Evolutionary conservation across 2,888 invertebrate species (phyloP), one percentile per base, ranked within the genome.

Genomic region (Philereme vetulata): DNA sequence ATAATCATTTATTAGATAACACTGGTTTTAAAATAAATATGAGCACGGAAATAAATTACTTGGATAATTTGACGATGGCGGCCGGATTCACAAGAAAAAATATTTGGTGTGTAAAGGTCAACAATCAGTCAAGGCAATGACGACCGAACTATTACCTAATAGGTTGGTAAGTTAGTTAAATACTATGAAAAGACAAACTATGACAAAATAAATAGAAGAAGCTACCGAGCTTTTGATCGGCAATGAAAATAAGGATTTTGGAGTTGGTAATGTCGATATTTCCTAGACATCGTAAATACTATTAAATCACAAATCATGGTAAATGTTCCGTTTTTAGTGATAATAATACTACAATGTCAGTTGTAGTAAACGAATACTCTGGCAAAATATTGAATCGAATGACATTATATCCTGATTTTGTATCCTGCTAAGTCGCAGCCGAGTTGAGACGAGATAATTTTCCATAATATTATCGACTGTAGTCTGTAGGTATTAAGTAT

Each of bases 391-490:
- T 64, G 54, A 65, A 67, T 71, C 64, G 62, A 21, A 21, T 1
- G 54, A 59, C 65, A 70, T 71, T 64, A 67, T 66, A 60, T 64
- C 60, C 55, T 64, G 51, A 62, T 58, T 64, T 53, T 57, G 59
- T 68, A 68, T 69, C 2, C 66, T 67, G 47, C 62, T 70, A 68
- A 21, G 21, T 66, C 64, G 55, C 56, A 55, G 60, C 59, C 60
- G 63, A 65, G 54, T 68, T 62, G 21, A 21, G 21, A 21, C 21
- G 21, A 21, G 21, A 21, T 21, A 21, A 66, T 55, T 56, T 51
- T 56, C 58, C 61, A 60, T 67, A 72, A 63, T 65, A 68, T 65
- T 68, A 66, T 66, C 46, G 51, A 57, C 57, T 60, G 45, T 56
- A n/a, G 51, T 56, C 57, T 60, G 45, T 21, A 21, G 21, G 21